A percentile compares a stretch with the other conserved stretches of the same genome.
Evolutionary conservation across 1,140 invertebrate species (phyloP).

Genomic region (Samia ricini): DNA sequence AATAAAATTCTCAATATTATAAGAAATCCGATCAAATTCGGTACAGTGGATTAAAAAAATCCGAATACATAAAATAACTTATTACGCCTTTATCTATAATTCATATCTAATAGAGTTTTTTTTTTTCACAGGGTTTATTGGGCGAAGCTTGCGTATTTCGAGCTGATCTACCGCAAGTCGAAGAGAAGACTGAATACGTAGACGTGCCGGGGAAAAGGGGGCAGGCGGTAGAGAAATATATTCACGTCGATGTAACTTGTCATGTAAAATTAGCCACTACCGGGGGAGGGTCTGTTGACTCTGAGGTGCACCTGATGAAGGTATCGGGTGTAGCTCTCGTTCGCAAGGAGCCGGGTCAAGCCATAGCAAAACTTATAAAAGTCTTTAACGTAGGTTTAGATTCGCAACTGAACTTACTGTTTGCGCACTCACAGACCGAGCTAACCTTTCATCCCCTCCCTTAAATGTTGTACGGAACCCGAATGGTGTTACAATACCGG

Average conservation of each 20-base stretch:
- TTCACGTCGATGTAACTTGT: constrained; percentile 83
- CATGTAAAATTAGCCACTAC: constrained; percentile 79
- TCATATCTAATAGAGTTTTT: background rate
- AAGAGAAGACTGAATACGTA: constrained; percentile 80
- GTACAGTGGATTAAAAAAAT: too few species aligned
- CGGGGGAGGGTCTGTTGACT: constrained; percentile 77
- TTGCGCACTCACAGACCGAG: constrained; percentile 80
- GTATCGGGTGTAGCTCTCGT: constrained; percentile 82
- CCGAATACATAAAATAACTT: too few species aligned
- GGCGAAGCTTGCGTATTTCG: constrained; percentile 82
- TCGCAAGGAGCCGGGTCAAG: constrained; percentile 76
- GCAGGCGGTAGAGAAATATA: constrained; percentile 79
- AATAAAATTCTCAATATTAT: too few species aligned
- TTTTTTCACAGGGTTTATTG: constrained; percentile 69
- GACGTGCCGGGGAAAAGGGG: constrained; percentile 70
- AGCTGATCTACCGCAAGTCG: constrained; percentile 80
- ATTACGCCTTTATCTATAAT: too few species aligned
- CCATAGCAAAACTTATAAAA: constrained; percentile 76
- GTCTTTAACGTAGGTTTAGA: constrained; percentile 83
- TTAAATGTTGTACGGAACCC: constrained; percentile 39
- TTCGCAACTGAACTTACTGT: constrained; percentile 82
- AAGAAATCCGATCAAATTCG: too few species aligned
- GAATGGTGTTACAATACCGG: constrained; percentile 60
- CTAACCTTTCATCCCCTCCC: constrained; percentile 80
- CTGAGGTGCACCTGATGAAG: constrained; percentile 80